phyloP scores from a whole-genome alignment of 37 sponge, comb jelly and placozoan genomes.

The Chondrilla cf. caribensis region DNA sequence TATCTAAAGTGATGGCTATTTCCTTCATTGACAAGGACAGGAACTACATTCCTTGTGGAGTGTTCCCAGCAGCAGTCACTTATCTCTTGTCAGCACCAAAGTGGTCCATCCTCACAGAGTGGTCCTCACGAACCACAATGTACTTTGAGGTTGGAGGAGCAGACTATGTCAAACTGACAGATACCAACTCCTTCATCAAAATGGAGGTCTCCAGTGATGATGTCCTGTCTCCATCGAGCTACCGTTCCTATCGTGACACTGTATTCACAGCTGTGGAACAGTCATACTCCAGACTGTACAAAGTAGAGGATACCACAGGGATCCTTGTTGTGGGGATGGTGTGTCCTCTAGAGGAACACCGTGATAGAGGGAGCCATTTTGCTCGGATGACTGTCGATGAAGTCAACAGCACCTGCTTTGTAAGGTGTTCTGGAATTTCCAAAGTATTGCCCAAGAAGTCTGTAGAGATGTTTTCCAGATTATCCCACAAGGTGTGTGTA shows the following conservation, averaged over 20 bases:
- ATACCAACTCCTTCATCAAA: conserved; percentile 4
- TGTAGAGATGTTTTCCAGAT: too few species aligned
- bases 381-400: too few species aligned
- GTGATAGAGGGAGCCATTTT: too few species aligned
- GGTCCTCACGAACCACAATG: background rate
- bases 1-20: background rate
- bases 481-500: too few species aligned
- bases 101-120: background rate
- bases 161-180: background rate
- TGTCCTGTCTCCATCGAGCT: background rate
- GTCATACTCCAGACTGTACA: background rate
- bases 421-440: too few species aligned
- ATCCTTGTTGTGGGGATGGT: background rate
- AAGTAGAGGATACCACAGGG: conserved; percentile 11
- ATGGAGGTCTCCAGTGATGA: conserved; percentile 9
- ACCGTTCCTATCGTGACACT: background rate
- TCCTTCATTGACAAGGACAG: background rate
- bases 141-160: background rate
- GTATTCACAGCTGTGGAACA: background rate
- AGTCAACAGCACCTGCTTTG: too few species aligned
- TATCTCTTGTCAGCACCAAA: background rate
- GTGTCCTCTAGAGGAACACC: background rate
- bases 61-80: conserved; percentile 1
- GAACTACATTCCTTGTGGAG: conserved; percentile 12
- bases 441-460: too few species aligned